Conservation (phyloP, 1,140 invertebrate species). For the Bombus superbus region DNA sequence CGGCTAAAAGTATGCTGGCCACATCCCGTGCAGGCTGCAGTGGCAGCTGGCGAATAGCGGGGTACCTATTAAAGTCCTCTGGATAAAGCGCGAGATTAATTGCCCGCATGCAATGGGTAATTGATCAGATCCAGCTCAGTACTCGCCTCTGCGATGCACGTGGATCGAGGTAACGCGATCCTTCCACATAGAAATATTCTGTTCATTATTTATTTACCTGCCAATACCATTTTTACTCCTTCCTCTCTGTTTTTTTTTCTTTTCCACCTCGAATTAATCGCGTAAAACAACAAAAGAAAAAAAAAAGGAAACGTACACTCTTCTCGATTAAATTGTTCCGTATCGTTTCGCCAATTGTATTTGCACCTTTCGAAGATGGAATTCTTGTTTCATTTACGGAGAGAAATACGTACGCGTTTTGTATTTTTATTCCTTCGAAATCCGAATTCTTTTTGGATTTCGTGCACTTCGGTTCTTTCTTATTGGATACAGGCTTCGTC, state of each 20-base stretch:
- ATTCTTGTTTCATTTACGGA: too few species aligned
- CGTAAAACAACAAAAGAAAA: not conserved
- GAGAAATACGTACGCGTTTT: too few species aligned
- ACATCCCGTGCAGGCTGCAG: conserved; percentile 55
- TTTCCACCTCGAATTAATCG: not conserved
- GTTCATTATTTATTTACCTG: not conserved
- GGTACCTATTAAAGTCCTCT: conserved; percentile 68
- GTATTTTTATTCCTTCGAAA: too few species aligned
- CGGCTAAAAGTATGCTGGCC: conserved; percentile 49
- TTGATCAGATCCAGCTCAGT: conserved; percentile 68
- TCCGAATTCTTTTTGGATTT: too few species aligned
- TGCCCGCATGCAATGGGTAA: conserved; percentile 68
- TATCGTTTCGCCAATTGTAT: too few species aligned
- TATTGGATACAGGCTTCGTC: too few species aligned
- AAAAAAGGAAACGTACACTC: too few species aligned
- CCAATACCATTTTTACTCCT: not conserved
- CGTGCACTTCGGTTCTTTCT: too few species aligned
- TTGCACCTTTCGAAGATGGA: too few species aligned
- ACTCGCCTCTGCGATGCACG: conserved; percentile 39
- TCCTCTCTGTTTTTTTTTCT: not conserved
- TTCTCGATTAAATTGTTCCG: too few species aligned
- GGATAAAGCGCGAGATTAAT: conserved; percentile 70
- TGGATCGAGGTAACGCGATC: conserved; percentile 34
- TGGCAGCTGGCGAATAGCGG: conserved; percentile 68
- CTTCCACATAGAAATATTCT: conserved; percentile 1